Conservation (phyloP, 2,888 invertebrate genomes). For the Timandra comae region DNA sequence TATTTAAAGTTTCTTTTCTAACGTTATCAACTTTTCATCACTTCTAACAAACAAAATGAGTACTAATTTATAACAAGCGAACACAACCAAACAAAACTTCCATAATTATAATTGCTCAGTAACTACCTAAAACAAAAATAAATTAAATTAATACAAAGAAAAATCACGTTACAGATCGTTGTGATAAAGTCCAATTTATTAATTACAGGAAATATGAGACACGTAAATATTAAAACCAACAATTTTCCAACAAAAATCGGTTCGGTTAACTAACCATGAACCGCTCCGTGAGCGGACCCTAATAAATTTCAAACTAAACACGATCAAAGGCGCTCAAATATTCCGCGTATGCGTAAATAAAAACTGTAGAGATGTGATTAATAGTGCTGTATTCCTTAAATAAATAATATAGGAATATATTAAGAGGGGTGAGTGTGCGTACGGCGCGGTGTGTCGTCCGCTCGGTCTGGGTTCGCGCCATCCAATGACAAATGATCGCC, state of each 20-base stretch:
- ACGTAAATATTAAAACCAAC: slow-evolving; percentile 19
- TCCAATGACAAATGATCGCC: slow-evolving; percentile 73
- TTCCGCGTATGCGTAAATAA: slow-evolving; percentile 66
- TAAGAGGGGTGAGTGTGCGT: slow-evolving; percentile 60
- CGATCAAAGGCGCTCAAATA: slow-evolving; percentile 61
- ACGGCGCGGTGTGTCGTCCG: no score
- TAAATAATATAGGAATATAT: slow-evolving; percentile 76
- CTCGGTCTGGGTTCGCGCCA: slow-evolving; percentile 60
- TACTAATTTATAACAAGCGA: no score
- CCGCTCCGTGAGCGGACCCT: slow-evolving; percentile 30
- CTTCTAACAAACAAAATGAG: no score
- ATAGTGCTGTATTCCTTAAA: slow-evolving; percentile 73
- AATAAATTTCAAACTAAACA: slow-evolving; percentile 57
- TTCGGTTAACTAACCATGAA: slow-evolving; percentile 33
- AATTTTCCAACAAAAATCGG: slow-evolving; percentile 23
- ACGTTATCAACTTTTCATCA: no score
- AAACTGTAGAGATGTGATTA: slow-evolving; percentile 72
- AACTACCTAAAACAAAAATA: background rate
- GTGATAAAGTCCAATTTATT: slow-evolving; percentile 16
- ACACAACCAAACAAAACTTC: no score
- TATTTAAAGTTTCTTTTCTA: no score
- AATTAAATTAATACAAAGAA: slow-evolving; percentile 3
- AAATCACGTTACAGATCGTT: slow-evolving; percentile 6
- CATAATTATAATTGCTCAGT: no score
- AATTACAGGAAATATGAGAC: slow-evolving; percentile 17